A percentile compares a stretch with the other conserved stretches of the same genome.
These are phyloP conservation scores for Vulpes ferrilata DNA, from an alignment of 2,113 vertebrate species.

Conservation along the genomic window DNA sequence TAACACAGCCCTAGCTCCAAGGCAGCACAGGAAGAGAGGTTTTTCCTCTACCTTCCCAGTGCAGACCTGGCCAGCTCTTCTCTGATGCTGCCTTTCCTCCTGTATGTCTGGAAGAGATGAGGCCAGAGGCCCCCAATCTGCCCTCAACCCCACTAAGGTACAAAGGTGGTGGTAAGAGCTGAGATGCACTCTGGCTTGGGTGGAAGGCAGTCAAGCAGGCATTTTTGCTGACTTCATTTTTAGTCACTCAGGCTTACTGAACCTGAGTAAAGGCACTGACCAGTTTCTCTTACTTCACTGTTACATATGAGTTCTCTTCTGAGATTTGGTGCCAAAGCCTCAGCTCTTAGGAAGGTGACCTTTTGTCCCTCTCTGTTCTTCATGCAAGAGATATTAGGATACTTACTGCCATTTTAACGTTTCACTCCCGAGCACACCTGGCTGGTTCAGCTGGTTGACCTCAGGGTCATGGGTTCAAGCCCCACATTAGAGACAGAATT, in stretches of 20 bases:
- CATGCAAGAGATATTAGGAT: not conserved
- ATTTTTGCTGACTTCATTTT: not conserved
- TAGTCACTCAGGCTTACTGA: not conserved
- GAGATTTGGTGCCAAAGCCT: not conserved
- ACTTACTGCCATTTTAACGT: not conserved
- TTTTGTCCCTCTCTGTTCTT: not conserved
- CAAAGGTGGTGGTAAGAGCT: not conserved
- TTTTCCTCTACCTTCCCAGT: not conserved
- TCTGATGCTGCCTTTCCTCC: not conserved
- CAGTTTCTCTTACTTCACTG: not conserved
- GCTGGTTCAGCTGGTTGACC: not conserved
- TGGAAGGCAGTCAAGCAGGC: fast-evolving
- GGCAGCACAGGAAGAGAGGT: not conserved
- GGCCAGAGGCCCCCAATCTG: not conserved
- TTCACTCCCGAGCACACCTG: not conserved
- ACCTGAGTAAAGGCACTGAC: not conserved
- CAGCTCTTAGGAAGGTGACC: not conserved
- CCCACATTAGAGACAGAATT: not conserved
- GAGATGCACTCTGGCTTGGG: too few relatives aligned
- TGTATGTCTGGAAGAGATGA: not conserved
- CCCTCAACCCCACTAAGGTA: not conserved
- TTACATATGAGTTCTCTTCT: not conserved
- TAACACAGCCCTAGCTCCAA: not conserved
- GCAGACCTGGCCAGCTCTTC: not conserved
- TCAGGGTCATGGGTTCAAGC: not conserved